Evolutionary conservation across 2,888 invertebrate genomes (phyloP).

Genomic region (Lottia gigantea): DNA sequence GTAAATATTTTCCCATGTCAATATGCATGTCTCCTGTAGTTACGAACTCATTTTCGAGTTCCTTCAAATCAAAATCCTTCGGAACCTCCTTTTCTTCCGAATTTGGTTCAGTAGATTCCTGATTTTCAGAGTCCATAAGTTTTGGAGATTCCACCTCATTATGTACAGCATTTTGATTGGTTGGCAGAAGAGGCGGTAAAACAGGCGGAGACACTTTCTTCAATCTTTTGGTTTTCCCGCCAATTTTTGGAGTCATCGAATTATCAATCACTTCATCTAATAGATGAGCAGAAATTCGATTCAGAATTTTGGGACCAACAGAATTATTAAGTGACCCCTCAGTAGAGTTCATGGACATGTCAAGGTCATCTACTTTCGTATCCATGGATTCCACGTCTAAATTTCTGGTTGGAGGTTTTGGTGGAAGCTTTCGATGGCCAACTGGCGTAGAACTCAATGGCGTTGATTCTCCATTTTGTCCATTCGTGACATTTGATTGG

Average conservation of each 20-base stretch:
- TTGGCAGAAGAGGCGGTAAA: not conserved
- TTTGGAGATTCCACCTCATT: constrained; percentile 5
- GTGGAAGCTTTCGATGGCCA: not conserved
- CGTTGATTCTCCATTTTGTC: not conserved
- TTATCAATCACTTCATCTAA: not conserved
- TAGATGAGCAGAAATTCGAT: constrained; percentile 6
- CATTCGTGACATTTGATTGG: constrained; percentile 1
- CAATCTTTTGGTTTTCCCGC: constrained; percentile 8
- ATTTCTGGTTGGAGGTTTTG: not conserved
- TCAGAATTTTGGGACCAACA: not conserved
- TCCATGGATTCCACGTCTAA: not conserved
- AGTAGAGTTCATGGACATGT: not conserved
- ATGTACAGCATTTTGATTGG: no score
- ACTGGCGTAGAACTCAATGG: not conserved
- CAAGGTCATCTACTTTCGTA: not conserved
- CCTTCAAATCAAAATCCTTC: no score
- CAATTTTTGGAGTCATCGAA: constrained; percentile 3
- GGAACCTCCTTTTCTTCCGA: no score
- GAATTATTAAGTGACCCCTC: not conserved
- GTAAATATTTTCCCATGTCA: no score
- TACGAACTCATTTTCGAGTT: no score
- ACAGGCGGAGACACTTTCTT: constrained; percentile 24
- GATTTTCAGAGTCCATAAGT: constrained; percentile 35
- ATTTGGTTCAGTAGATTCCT: constrained; percentile 20
- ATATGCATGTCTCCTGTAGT: no score